Conservation (phyloP, 1,140 invertebrate genomes). For the Trypoxylus dichotomus region DNA sequence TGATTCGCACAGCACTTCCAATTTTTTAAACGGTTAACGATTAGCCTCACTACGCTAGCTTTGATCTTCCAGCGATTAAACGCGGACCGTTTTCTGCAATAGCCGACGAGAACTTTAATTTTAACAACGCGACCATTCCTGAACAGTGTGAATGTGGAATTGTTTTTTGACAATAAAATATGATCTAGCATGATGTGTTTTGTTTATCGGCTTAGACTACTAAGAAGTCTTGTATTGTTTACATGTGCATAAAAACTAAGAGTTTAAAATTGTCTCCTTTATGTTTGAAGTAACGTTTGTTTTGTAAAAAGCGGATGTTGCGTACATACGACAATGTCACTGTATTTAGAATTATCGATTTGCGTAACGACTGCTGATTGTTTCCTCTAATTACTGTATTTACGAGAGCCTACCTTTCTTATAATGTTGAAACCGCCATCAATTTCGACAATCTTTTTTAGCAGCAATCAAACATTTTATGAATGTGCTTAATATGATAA, state of each 20-base stretch:
- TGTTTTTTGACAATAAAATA: not conserved
- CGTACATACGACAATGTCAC: constrained; percentile 9
- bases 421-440: not conserved
- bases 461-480: too few relatives aligned
- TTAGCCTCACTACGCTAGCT: not conserved
- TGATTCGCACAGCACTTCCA: not conserved
- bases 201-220: not conserved
- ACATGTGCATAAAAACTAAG: not conserved
- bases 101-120: not conserved
- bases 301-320: not conserved
- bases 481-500: too few relatives aligned
- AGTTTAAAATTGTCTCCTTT: not conserved
- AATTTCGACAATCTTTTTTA: not conserved
- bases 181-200: not conserved
- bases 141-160: not conserved
- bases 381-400: constrained; percentile 4
- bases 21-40: not conserved
- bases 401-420: not conserved
- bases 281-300: not conserved
- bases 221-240: not conserved
- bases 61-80: not conserved
- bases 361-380: not conserved
- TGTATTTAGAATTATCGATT: constrained; percentile 11
- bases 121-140: not conserved
- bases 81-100: not conserved